Base-by-base conservation (phyloP, 2,888 invertebrate species). In the Digitonthophagus gazella region DNA sequence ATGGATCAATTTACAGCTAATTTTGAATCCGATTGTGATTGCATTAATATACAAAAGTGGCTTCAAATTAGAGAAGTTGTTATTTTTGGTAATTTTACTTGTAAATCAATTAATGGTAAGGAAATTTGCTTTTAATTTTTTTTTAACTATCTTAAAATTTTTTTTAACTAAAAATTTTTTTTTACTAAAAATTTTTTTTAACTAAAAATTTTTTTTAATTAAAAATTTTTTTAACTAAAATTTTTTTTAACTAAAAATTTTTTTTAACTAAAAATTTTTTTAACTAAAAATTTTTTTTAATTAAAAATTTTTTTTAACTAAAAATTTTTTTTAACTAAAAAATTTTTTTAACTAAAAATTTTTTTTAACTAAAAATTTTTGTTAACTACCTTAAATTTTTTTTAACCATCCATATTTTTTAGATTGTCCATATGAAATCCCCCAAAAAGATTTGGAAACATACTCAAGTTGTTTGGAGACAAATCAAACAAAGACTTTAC, bases 11-110 rank as follows among this genome's bases (percentile, higher is more conserved):
- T 67, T 16, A 70, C 56, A 3, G 65, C 56, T 3, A 28, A 14
- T 14, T 72, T 72, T 65, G 61, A 65, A n/a, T 61, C 70, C 15
- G 58, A 56, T 18, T 72, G 70, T 19, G 72, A 72, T 11, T 72
- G 72, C 28, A 66, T 55, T 68, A 68, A 16, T 28, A 64, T 72
- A 8, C 18, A 70, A 64, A 64, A 22, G 2, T 72, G 72, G 72
- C 58, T 69, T 14, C 55, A 54, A 6, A 58, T 65, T 15, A 58
- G 61, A 15, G 58, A 71, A 20, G 64, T 63, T 19, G 63, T 18
- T 6, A 19, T 61, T 61, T 14, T 19, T 3, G 28, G 28, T 6
- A 11, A 44, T 8, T 44, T 44, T 44, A 3, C 11, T 44, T 44
- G 28, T 19, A 1, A 61, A n/a, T n/a, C n/a, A 19, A 19, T 61